phyloP scores from a whole-genome alignment of 2,888 invertebrate genomes.

The Nesidiocoris tenuis region DNA sequence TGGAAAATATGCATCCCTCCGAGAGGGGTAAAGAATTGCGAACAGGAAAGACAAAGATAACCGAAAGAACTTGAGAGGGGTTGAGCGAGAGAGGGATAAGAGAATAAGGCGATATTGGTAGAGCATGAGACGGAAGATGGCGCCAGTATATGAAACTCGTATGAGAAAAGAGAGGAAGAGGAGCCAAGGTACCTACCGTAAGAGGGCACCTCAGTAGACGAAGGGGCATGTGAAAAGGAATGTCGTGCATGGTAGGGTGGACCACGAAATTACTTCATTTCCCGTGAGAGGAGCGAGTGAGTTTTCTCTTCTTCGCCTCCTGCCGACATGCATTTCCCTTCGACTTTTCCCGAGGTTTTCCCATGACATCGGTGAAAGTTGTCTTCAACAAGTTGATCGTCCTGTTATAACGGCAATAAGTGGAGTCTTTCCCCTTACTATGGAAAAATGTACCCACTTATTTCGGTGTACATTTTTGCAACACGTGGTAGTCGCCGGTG shows the following conservation, averaged over 20 bases:
- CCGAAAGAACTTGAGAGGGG: not conserved
- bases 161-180: slow-evolving; percentile 17
- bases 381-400: slow-evolving; percentile 38
- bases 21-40: slow-evolving; percentile 16
- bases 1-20: slow-evolving; percentile 13
- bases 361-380: slow-evolving; percentile 17
- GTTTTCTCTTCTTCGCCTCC: slow-evolving; percentile 17
- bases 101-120: slow-evolving; percentile 11
- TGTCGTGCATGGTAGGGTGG: not conserved
- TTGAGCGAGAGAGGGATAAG: not conserved
- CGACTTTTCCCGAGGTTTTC: not conserved
- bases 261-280: slow-evolving; percentile 36
- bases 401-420: slow-evolving; percentile 35
- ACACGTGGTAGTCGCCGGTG: too few relatives aligned
- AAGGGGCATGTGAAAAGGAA: not conserved
- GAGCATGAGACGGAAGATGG: not conserved
- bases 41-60: not conserved
- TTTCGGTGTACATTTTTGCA: too few relatives aligned
- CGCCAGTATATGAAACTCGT: slow-evolving; percentile 30
- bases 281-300: slow-evolving; percentile 25
- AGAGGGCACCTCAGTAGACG: not conserved
- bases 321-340: too few relatives aligned
- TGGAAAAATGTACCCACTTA: too few relatives aligned
- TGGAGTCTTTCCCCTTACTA: too few relatives aligned
- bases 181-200: not conserved